A percentile compares a stretch with the other conserved stretches of the same genome.
Evolutionary conservation across 2,113 vertebrate species (phyloP).

Genomic region (Thamnaconus septentrionalis): DNA sequence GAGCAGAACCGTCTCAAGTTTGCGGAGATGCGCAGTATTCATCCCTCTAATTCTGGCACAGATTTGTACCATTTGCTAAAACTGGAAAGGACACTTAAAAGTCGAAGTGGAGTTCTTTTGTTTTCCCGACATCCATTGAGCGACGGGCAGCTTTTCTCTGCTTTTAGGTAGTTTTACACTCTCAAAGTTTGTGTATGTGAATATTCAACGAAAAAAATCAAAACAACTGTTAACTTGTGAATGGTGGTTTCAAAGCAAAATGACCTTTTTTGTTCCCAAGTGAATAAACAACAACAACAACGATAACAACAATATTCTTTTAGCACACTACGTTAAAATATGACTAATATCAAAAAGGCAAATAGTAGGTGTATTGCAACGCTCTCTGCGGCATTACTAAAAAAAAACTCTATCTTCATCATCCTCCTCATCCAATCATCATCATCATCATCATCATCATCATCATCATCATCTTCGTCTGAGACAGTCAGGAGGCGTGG

Average conservation of each 20-base stretch:
- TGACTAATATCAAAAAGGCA: conserved; percentile 72
- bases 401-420: no score
- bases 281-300: conserved; percentile 59
- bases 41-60: no score
- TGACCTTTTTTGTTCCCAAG: conserved; percentile 39
- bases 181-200: conserved; percentile 9
- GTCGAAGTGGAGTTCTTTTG: no score
- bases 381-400: conserved; percentile 33
- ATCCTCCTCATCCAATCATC: no score
- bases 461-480: conserved; percentile 54
- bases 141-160: no score
- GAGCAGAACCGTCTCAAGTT: no score
- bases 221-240: not conserved
- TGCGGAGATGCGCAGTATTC: no score
- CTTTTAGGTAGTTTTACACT: conserved; percentile 45
- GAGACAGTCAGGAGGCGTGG: conserved; percentile 51
- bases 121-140: no score
- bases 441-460: conserved; percentile 50
- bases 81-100: no score
- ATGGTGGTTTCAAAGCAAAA: conserved; percentile 29
- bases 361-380: conserved; percentile 61
- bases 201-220: not conserved
- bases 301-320: conserved; percentile 15
- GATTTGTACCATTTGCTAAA: no score
- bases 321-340: conserved; percentile 66